Evolutionary conservation across 1,140 invertebrate species (phyloP).

Genomic region (Diorhabda sublineata): DNA sequence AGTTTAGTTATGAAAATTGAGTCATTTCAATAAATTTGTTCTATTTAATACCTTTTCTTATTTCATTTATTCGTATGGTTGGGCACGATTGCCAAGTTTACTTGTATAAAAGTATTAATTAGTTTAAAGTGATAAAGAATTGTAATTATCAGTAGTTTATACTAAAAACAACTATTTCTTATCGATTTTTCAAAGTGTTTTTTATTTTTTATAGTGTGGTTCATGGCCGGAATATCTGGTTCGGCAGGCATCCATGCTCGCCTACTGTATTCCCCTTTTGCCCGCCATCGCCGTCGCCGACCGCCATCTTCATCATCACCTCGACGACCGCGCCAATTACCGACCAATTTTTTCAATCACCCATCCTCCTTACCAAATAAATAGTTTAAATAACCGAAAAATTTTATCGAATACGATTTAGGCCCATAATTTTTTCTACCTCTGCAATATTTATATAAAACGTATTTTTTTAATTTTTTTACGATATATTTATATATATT

Average conservation of each 20-base stretch:
- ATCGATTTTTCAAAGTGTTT: background rate
- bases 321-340: constrained; percentile 10
- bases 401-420: constrained; percentile 9
- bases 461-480: constrained; percentile 27
- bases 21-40: no score
- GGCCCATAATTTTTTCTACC: constrained; percentile 29
- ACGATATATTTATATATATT: constrained; percentile 13
- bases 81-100: no score
- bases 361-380: constrained; percentile 12
- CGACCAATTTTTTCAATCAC: constrained; percentile 8
- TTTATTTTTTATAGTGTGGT: constrained; percentile 38
- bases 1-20: no score
- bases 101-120: no score
- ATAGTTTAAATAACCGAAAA: constrained; percentile 16
- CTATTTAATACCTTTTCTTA: no score
- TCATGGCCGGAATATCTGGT: constrained; percentile 38
- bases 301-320: constrained; percentile 13
- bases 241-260: constrained; percentile 38
- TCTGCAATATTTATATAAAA: constrained; percentile 28
- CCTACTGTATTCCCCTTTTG: constrained; percentile 37
- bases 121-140: no score
- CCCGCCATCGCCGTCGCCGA: constrained; percentile 30
- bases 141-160: no score
- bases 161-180: no score
- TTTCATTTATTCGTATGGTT: no score